Evolutionary conservation across 2,797 vertebrate genomes (phyloP).

Genomic region (Allenopithecus nigroviridis): DNA sequence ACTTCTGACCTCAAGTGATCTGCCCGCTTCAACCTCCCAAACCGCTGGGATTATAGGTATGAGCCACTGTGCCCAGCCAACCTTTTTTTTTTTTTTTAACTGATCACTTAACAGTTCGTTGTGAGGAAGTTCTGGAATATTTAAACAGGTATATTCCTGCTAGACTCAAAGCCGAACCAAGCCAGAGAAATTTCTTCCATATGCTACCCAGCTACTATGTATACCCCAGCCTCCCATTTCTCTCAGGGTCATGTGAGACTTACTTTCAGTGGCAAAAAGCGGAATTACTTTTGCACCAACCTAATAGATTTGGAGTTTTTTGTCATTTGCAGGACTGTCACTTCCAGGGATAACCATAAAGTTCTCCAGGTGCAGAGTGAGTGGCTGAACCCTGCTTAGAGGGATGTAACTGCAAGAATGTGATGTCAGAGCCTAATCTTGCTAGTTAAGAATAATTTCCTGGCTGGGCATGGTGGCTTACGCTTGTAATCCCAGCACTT

Average conservation of each 20-base stretch:
- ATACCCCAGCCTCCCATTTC: background rate
- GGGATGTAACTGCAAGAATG: background rate
- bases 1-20: no score
- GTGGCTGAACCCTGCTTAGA: background rate
- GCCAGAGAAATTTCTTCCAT: background rate
- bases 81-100: background rate
- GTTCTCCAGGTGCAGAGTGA: background rate
- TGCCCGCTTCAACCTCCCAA: no score
- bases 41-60: no score
- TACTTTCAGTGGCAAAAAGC: background rate
- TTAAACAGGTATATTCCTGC: background rate
- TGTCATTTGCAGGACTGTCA: background rate
- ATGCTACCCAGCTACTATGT: background rate
- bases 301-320: background rate
- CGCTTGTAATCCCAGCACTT: no score
- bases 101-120: background rate
- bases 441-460: background rate
- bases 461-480: no score
- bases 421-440: background rate
- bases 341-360: background rate
- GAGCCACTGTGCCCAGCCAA: no score
- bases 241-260: background rate
- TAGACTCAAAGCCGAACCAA: background rate
- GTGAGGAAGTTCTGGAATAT: background rate
- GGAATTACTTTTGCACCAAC: no score